phyloP scores from a whole-genome alignment of 2,113 vertebrate genomes.

The Acrocephalus arundinaceus region DNA sequence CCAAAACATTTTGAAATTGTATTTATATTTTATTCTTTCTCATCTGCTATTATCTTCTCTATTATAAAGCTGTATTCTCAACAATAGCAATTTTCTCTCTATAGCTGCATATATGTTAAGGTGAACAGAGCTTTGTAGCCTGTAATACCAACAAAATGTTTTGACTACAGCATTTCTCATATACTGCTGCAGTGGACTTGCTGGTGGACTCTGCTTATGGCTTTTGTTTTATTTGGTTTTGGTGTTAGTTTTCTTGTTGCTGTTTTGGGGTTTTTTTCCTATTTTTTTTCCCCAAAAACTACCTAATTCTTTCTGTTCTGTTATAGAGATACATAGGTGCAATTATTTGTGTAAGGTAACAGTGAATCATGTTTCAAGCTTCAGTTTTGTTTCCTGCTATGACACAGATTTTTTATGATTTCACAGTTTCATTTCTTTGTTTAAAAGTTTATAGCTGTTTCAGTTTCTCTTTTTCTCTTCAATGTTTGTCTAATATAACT shows the following conservation, averaged over 20 bases:
- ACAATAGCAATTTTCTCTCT: background rate
- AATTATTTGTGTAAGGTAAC: background rate
- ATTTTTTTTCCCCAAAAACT: background rate
- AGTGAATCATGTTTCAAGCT: background rate
- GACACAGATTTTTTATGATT: background rate
- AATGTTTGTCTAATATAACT: background rate
- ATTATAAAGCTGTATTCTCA: background rate
- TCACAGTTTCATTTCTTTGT: background rate
- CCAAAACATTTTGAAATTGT: background rate
- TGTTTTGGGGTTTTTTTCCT: fast-evolving
- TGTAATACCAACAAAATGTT: background rate
- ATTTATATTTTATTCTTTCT: background rate
- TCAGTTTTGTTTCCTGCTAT: background rate
- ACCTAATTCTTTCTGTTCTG: background rate
- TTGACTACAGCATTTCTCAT: background rate
- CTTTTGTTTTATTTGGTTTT: background rate
- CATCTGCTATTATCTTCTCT: background rate
- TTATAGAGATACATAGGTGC: fast-evolving
- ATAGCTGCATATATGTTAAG: fast-evolving
- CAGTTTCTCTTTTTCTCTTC: background rate
- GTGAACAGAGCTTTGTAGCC: background rate
- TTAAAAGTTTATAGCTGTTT: background rate
- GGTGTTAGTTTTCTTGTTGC: background rate
- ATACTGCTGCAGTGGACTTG: background rate
- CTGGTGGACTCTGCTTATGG: background rate